Evolutionary conservation across 2,888 invertebrate genomes (phyloP), one percentile per base, ranked within the genome.

Genomic region (Rhabditoides inermis): DNA sequence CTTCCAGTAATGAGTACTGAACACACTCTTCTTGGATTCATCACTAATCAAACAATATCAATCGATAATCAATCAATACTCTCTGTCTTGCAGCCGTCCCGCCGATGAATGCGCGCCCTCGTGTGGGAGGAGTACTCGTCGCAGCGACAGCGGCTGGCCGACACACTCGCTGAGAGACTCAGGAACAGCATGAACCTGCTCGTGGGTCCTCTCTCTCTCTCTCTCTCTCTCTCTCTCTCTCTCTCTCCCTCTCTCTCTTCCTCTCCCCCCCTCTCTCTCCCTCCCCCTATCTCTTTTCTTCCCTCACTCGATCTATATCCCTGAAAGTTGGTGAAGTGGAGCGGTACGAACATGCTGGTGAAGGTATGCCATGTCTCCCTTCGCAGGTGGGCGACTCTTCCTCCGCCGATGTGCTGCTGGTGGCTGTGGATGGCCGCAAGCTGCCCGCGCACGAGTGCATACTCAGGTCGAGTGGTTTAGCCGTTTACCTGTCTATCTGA

Each of bases 361-460:
- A 30, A 22, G n/a, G 30, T 27, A 44, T 44, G 44, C 44, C 20
- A 44, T 44, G 44, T 30, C 28, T 25, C 30, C 32, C 22, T 18
- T 44, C 50, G 25, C 44, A 69, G 65, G 57, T 71, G 28, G 67
- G 66, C 7, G 56, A 71, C 44, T 51, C 59, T 39, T 65, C 59
- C 15, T 63, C 66, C 20, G 69, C 72, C 18, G 72, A 72, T 55
- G 46, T 72, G 10, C 49, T 72, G 12, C 53, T 72, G 44, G 69
- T 72, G 10, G 60, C 72, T 2, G 69, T 71, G 10, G 73, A 72
- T 44, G 72, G 72, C 28, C 61, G 62, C 40, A 68, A 68, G 57
- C 51, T 73, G 18, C 61, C 72, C n/a, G 72, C 69, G 0, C 72
- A 72, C 49, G 58, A 63, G 41, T 73, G 73, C 52, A 73, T 72